A percentile compares a stretch with the other conserved stretches of the same genome.
Evolutionary conservation across 2,888 invertebrate species (phyloP).

Genomic region (Blastobasis lacticolella): DNA sequence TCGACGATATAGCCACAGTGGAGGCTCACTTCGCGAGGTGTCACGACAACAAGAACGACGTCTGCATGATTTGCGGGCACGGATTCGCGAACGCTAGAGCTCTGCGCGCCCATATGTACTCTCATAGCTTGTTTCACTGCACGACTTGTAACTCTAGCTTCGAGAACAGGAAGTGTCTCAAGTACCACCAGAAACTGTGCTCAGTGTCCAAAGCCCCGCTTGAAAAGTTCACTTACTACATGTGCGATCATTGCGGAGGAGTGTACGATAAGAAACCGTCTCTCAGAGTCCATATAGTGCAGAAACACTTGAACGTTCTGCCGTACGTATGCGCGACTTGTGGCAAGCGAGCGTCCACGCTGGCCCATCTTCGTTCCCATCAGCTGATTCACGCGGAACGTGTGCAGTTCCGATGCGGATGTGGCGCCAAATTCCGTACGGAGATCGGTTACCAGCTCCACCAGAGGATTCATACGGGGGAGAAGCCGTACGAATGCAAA

Average conservation of each 20-base stretch:
- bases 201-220: background rate
- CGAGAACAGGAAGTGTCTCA: slow-evolving; percentile 48
- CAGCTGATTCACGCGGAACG: slow-evolving; percentile 38
- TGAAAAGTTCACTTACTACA: slow-evolving; percentile 18
- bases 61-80: slow-evolving; percentile 39
- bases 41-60: slow-evolving; percentile 23
- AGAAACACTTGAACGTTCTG: slow-evolving; percentile 51
- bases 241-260: slow-evolving; percentile 47
- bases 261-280: slow-evolving; percentile 52
- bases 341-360: slow-evolving; percentile 51
- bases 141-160: slow-evolving; percentile 35
- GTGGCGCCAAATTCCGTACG: slow-evolving; percentile 47
- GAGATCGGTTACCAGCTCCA: slow-evolving; percentile 47
- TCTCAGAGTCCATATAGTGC: slow-evolving; percentile 46
- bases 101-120: slow-evolving; percentile 39
- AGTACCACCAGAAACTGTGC: slow-evolving; percentile 40
- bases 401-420: slow-evolving; percentile 38
- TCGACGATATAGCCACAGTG: slow-evolving; percentile 20
- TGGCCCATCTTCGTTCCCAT: slow-evolving; percentile 45
- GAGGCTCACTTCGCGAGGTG: slow-evolving; percentile 22
- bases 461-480: slow-evolving; percentile 49
- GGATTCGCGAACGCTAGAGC: slow-evolving; percentile 40
- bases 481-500: slow-evolving; percentile 45
- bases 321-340: slow-evolving; percentile 48
- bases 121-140: slow-evolving; percentile 48